Evolutionary conservation across 1,140 invertebrate genomes (phyloP).

Genomic region (Zophobas morio): DNA sequence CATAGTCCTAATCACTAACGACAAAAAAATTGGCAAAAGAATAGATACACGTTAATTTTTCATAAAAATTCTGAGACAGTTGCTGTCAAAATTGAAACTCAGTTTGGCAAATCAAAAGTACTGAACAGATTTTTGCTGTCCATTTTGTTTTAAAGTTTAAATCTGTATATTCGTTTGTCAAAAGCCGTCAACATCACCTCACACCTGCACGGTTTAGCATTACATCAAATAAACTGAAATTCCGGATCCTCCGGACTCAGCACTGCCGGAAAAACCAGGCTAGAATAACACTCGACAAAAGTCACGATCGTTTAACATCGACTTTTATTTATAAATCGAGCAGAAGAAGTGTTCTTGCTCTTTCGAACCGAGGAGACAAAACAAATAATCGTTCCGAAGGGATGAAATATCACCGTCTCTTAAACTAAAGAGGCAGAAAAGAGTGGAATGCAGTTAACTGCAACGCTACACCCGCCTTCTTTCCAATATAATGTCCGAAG

Average conservation of each 20-base stretch:
- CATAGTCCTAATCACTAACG: too few relatives aligned
- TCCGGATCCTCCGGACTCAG: constrained; percentile 16
- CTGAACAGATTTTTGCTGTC: too few relatives aligned
- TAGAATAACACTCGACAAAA: constrained; percentile 23
- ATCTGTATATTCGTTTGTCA: too few relatives aligned
- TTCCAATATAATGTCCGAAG: constrained; percentile 2
- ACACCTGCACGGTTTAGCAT: not conserved
- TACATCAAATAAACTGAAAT: constrained; percentile 25
- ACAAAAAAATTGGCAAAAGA: too few relatives aligned
- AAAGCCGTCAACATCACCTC: too few relatives aligned
- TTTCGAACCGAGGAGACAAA: not conserved
- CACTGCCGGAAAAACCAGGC: constrained; percentile 11
- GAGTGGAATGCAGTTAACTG: constrained; percentile 14
- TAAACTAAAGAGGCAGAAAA: not conserved
- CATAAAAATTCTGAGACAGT: too few relatives aligned
- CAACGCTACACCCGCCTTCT: constrained; percentile 23
- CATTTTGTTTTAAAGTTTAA: too few relatives aligned
- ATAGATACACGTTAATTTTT: too few relatives aligned
- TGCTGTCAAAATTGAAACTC: too few relatives aligned
- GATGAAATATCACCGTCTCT: constrained; percentile 22
- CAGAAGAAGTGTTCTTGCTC: not conserved
- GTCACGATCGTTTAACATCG: constrained; percentile 30
- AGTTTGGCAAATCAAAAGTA: too few relatives aligned
- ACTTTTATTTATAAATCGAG: constrained; percentile 38
- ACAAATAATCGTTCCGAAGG: constrained; percentile 3